A percentile compares a stretch with the other conserved stretches of the same genome.
Evolutionary conservation across 2,797 vertebrate species (phyloP).

Genomic region (Erpetoichthys calabaricus): DNA sequence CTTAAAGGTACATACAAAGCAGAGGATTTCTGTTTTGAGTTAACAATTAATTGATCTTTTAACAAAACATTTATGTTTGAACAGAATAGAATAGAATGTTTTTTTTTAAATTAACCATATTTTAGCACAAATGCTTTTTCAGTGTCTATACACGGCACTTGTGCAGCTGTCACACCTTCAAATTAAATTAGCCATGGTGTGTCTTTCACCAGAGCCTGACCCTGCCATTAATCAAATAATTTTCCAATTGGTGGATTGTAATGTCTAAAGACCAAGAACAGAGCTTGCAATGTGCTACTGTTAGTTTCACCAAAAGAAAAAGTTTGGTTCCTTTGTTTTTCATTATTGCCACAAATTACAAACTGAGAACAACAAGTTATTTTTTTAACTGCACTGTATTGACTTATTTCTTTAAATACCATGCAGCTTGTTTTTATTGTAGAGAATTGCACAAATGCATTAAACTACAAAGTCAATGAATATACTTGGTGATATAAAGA

Average conservation of each 20-base stretch:
- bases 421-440: too few relatives aligned
- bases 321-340: neutral
- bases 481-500: too few relatives aligned
- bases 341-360: neutral
- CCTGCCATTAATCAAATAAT: slow-evolving; percentile 39
- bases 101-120: slow-evolving; percentile 19
- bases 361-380: neutral
- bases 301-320: neutral
- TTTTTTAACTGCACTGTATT: neutral
- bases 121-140: slow-evolving; percentile 35
- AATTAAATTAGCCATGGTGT: slow-evolving; percentile 46
- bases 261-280: slow-evolving; percentile 21
- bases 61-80: slow-evolving; percentile 28
- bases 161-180: slow-evolving; percentile 38
- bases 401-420: too few relatives aligned
- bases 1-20: slow-evolving; percentile 66
- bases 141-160: slow-evolving; percentile 33
- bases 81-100: slow-evolving; percentile 27
- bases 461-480: too few relatives aligned
- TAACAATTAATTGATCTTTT: slow-evolving; percentile 20
- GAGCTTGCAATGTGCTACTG: slow-evolving; percentile 13
- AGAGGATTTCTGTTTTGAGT: slow-evolving; percentile 6
- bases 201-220: slow-evolving; percentile 37
- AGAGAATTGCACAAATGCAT: too few relatives aligned
- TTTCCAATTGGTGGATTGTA: slow-evolving; percentile 35